A percentile compares a stretch with the other conserved stretches of the same genome.
Conservation (phyloP, 92 coral and sea anemone genomes). For the Virgularia gustaviana region DNA sequence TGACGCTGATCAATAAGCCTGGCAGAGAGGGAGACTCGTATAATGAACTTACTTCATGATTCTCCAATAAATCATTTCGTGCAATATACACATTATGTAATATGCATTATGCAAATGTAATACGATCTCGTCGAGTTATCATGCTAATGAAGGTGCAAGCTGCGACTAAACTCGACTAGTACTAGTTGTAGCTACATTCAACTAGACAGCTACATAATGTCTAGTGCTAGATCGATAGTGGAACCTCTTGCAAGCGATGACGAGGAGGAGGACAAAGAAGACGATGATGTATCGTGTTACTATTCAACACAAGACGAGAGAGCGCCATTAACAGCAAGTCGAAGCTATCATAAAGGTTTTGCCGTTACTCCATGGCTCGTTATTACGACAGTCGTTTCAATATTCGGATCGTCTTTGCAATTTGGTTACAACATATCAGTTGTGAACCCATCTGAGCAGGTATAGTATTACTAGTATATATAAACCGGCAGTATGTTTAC, state of each 20-base stretch:
- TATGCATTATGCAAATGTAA: too few species aligned
- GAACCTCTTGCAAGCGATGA: neutral
- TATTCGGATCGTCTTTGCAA: slow-evolving; percentile 82
- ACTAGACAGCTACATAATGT: neutral
- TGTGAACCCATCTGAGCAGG: slow-evolving; percentile 83
- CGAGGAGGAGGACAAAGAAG: slow-evolving; percentile 18
- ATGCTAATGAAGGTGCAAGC: too few species aligned
- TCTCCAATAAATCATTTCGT: too few species aligned
- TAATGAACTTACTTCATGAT: too few species aligned
- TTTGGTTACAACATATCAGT: slow-evolving; percentile 83
- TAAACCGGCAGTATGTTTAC: too few species aligned
- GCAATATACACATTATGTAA: too few species aligned
- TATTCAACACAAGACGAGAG: neutral
- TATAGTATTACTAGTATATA: slow-evolving; percentile 15
- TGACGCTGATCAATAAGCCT: too few species aligned
- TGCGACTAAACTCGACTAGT: too few species aligned
- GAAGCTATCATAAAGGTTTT: neutral
- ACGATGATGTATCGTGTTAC: slow-evolving; percentile 1
- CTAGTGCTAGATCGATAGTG: neutral
- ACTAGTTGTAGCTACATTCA: too few species aligned
- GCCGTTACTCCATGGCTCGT: slow-evolving; percentile 61
- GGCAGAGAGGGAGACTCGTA: too few species aligned
- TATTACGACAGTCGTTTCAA: slow-evolving; percentile 60
- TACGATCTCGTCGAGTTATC: neutral
- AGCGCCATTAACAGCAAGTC: slow-evolving; percentile 11